Percentiles rank a stretch among this genome's conserved stretches.
These are phyloP conservation scores for Odontamblyopus lacepedii DNA, from an alignment of 2,797 vertebrate species.

Conservation along the genomic window DNA sequence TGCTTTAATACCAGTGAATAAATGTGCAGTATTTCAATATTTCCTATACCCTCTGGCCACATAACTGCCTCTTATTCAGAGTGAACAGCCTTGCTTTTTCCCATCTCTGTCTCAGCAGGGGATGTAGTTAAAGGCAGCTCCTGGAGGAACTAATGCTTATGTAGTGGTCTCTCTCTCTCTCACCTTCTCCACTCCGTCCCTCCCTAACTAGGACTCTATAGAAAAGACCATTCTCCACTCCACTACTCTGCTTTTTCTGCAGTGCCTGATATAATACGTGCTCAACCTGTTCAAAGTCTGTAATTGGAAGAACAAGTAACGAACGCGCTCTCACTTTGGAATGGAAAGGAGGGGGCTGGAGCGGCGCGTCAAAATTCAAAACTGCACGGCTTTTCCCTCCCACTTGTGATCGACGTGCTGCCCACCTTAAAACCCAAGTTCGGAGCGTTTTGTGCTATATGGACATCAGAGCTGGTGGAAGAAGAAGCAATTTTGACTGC, in stretches of 20 bases:
- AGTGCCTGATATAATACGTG: constrained; percentile 59
- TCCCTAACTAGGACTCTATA: constrained; percentile 48
- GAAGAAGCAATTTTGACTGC: constrained; percentile 1
- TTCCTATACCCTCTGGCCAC: constrained; percentile 18
- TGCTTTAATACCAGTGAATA: constrained; percentile 16
- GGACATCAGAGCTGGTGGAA: constrained; percentile 23
- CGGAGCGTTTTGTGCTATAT: constrained; percentile 32
- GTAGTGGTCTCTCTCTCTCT: constrained; percentile 36
- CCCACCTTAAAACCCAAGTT: constrained; percentile 39
- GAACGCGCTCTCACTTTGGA: constrained; percentile 40
- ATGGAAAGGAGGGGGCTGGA: constrained; percentile 30
- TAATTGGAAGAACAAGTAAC: constrained; percentile 37
- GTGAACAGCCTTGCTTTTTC: constrained; percentile 27
- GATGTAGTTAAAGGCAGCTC: constrained; percentile 44
- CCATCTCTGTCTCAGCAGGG: constrained; percentile 40
- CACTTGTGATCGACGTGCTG: constrained; percentile 39
- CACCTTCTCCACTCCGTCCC: constrained; percentile 38
- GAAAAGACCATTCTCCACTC: constrained; percentile 47
- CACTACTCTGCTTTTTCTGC: constrained; percentile 44
- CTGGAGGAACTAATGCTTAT: constrained; percentile 36
- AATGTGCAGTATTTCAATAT: constrained; percentile 39
- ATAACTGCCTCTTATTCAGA: constrained; percentile 12
- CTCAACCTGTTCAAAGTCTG: constrained; percentile 60
- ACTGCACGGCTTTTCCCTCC: constrained; percentile 46
- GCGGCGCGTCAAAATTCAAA: constrained; percentile 57